phyloP scores from a whole-genome alignment of 2,113 vertebrate species.

The Sminthopsis crassicaudata region DNA sequence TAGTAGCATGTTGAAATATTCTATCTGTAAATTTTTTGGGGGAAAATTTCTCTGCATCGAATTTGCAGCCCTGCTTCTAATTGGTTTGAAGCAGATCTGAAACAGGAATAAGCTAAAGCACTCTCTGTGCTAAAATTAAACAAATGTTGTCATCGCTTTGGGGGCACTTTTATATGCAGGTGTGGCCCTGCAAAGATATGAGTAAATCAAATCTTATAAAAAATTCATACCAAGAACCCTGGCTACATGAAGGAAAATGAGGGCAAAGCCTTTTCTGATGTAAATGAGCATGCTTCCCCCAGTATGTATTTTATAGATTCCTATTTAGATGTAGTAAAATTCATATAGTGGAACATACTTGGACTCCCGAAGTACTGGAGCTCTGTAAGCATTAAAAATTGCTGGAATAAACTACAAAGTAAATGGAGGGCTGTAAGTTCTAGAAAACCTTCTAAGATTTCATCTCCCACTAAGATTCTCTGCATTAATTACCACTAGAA shows the following conservation, averaged over 20 bases:
- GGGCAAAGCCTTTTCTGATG: background rate
- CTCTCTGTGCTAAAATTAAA: background rate
- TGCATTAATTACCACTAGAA: background rate
- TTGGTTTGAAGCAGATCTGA: background rate
- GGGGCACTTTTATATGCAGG: background rate
- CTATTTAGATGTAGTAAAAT: background rate
- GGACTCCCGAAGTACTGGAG: background rate
- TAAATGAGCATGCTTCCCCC: background rate
- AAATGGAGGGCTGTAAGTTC: background rate
- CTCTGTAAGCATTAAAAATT: background rate
- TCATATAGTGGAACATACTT: background rate
- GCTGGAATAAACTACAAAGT: background rate
- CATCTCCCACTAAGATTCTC: background rate
- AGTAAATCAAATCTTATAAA: background rate
- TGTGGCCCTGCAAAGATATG: background rate
- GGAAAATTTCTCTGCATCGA: constrained; percentile 13
- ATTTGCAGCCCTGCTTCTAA: constrained; percentile 28
- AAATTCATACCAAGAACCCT: background rate
- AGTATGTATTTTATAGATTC: background rate
- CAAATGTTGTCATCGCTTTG: background rate
- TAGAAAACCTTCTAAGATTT: background rate
- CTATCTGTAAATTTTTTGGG: background rate
- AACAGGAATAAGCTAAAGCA: background rate
- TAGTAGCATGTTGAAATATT: constrained; percentile 35
- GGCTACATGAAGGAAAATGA: background rate